A percentile compares a stretch with the other conserved stretches of the same genome.
Conservation (phyloP, 2,888 invertebrate genomes). For the Callyntrura guangdongensis region DNA sequence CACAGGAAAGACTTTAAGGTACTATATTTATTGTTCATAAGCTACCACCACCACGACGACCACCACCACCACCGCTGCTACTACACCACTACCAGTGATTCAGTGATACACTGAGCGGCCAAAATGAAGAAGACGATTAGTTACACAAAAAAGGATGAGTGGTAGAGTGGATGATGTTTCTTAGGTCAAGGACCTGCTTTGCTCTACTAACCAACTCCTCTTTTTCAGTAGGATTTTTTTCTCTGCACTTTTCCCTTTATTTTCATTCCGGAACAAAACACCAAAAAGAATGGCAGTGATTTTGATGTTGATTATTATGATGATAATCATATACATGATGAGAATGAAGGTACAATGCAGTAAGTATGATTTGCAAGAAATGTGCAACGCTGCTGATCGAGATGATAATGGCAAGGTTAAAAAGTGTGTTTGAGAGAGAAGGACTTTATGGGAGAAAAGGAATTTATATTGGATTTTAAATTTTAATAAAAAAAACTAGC, state of each 20-base stretch:
- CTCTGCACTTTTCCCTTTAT: no score
- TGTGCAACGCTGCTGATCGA: no score
- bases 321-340: not conserved
- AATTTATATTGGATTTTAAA: constrained; percentile 29
- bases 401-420: not conserved
- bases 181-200: constrained; percentile 84
- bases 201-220: constrained; percentile 77
- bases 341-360: no score
- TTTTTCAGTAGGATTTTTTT: constrained; percentile 80
- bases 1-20: no score
- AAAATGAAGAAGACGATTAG: constrained; percentile 5
- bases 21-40: no score
- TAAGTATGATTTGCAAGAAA: no score
- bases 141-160: constrained; percentile 12
- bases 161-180: constrained; percentile 47
- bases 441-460: not conserved
- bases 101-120: no score
- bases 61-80: no score
- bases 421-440: not conserved
- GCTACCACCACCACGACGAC: no score
- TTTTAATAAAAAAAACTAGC: not conserved
- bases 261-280: constrained; percentile 82
- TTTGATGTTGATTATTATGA: not conserved
- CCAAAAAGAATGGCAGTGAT: not conserved
- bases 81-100: no score